phyloP scores from a whole-genome alignment of 2,113 vertebrate species.

The Tricholaema leucomelas region DNA sequence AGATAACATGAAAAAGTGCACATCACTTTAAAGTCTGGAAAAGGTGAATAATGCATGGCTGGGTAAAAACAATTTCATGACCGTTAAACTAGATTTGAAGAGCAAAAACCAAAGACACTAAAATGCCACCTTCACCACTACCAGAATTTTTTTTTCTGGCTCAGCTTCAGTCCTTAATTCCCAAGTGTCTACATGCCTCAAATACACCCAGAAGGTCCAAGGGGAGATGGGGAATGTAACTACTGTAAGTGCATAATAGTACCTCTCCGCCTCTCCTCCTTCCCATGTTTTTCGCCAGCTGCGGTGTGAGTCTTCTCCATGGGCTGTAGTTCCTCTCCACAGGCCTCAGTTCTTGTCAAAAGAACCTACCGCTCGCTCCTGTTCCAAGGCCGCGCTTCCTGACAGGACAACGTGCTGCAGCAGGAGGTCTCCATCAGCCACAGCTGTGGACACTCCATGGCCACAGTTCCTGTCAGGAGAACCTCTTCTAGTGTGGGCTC shows the following conservation, averaged over 20 bases:
- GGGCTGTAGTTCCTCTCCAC: not conserved
- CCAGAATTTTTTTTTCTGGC: not conserved
- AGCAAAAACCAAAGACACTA: not conserved
- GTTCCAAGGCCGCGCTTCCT: not conserved
- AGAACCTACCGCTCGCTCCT: not conserved
- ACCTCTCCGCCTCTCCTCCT: not conserved
- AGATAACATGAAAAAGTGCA: not conserved
- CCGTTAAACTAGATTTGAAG: not conserved
- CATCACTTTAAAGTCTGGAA: not conserved
- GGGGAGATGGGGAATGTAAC: not conserved
- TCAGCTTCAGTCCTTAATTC: not conserved
- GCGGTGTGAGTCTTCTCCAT: not conserved
- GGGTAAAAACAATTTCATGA: not conserved
- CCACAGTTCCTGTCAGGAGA: not conserved
- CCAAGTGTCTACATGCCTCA: not conserved
- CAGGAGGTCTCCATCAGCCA: no score
- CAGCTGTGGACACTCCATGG: not conserved
- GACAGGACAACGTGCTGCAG: not conserved
- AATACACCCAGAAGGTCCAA: rapidly evolving
- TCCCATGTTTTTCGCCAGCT: not conserved
- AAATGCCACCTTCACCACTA: not conserved
- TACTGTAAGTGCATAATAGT: not conserved
- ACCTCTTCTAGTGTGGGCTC: rapidly evolving
- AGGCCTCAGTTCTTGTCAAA: not conserved
- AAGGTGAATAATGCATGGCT: not conserved